A percentile compares a stretch with the other conserved stretches of the same genome.
These are phyloP conservation scores for Acanthosoma haemorrhoidale DNA, from an alignment of 2,888 invertebrate species.

Conservation along the genomic window DNA sequence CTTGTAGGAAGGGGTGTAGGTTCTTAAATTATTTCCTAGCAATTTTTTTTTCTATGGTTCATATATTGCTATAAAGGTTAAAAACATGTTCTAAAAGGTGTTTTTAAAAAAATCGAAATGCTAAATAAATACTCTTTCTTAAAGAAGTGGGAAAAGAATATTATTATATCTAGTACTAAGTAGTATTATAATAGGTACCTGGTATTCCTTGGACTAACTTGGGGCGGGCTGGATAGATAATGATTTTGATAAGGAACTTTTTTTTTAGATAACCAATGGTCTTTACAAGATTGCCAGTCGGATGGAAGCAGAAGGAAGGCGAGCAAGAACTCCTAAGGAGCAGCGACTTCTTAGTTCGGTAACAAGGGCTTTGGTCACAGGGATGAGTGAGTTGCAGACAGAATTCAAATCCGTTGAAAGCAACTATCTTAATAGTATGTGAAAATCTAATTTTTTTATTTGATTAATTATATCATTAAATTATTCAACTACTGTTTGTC, in stretches of 20 bases:
- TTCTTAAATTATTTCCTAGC: too few species aligned
- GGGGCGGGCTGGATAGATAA: too few species aligned
- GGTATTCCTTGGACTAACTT: too few species aligned
- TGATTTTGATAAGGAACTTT: neutral
- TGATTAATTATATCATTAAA: neutral
- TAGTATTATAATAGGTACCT: too few species aligned
- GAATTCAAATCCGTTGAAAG: conserved; percentile 34
- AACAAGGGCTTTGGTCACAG: conserved; percentile 31
- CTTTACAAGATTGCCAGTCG: conserved; percentile 32
- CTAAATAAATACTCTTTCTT: too few species aligned
- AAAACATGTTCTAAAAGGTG: too few species aligned
- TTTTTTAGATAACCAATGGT: conserved; percentile 33
- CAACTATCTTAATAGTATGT: conserved; percentile 36
- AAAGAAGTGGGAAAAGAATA: too few species aligned
- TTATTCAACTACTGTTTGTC: neutral
- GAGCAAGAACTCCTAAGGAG: conserved; percentile 31
- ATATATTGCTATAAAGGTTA: too few species aligned
- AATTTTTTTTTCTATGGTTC: too few species aligned
- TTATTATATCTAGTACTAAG: too few species aligned
- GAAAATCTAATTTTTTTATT: neutral
- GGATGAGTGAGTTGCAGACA: conserved; percentile 29
- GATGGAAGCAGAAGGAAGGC: conserved; percentile 33
- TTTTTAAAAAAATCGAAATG: too few species aligned
- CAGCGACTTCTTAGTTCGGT: conserved; percentile 34
- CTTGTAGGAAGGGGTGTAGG: too few species aligned